phyloP scores from a whole-genome alignment of 2,888 invertebrate species.

The Trichacis sp. region DNA sequence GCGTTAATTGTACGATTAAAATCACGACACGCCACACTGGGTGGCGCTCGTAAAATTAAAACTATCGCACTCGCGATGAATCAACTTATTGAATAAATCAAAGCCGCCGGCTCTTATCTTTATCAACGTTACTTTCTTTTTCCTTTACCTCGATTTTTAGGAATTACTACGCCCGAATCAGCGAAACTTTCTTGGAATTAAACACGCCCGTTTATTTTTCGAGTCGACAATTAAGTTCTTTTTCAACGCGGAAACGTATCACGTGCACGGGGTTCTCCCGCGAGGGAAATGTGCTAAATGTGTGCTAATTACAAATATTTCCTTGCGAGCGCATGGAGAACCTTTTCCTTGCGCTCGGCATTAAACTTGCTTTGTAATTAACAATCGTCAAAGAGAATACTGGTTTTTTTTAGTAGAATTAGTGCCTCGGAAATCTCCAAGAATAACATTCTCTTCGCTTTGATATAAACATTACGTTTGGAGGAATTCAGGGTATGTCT shows the following conservation, averaged over 20 bases:
- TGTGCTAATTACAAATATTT: conserved; percentile 42
- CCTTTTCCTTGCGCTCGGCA: conserved; percentile 34
- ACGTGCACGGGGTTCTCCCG: neutral
- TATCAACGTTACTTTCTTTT: neutral
- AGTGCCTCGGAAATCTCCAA: conserved; percentile 38
- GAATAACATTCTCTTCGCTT: conserved; percentile 38
- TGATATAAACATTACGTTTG: conserved; percentile 40
- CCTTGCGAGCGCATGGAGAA: conserved; percentile 36
- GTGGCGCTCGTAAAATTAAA: conserved; percentile 47
- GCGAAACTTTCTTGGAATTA: neutral
- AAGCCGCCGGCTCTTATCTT: conserved; percentile 1
- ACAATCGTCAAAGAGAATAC: conserved; percentile 45
- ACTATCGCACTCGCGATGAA: conserved; percentile 29
- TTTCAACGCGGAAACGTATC: neutral
- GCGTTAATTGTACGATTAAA: conserved; percentile 69
- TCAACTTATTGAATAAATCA: conserved; percentile 34
- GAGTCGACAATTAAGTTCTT: neutral
- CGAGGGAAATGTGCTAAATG: conserved; percentile 22
- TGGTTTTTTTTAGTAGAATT: conserved; percentile 38
- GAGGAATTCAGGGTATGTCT: conserved; percentile 24
- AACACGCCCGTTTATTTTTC: neutral
- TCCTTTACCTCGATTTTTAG: too few species aligned
- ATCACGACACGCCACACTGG: conserved; percentile 68
- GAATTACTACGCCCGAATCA: neutral
- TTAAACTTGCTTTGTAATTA: conserved; percentile 37